Percentiles rank a stretch among this genome's conserved stretches.
Evolutionary conservation across 2,113 vertebrate genomes (phyloP).

Genomic region (Percina caprodes): DNA sequence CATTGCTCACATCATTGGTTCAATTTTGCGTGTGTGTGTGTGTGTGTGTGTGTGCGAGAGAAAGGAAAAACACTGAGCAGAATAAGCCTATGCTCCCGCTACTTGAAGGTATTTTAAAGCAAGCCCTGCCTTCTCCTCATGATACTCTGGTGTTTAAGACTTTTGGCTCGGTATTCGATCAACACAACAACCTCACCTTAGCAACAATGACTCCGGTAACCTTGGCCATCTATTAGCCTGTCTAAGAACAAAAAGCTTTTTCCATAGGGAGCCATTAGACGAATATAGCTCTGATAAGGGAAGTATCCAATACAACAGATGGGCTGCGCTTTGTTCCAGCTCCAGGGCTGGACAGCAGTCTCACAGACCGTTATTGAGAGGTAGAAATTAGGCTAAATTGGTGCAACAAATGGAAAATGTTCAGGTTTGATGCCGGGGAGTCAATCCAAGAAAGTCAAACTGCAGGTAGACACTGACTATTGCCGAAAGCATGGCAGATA

Average conservation of each 20-base stretch:
- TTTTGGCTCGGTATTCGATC: constrained; percentile 62
- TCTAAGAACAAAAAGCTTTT: constrained; percentile 74
- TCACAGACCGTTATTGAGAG: constrained; percentile 35
- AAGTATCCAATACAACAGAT: constrained; percentile 76
- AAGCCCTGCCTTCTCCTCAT: constrained; percentile 27
- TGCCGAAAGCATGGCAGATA: constrained; percentile 8
- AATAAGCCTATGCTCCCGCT: not conserved
- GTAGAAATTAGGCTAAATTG: constrained; percentile 54
- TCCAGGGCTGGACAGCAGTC: constrained; percentile 69
- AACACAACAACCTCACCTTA: constrained; percentile 67
- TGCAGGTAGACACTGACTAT: constrained; percentile 55
- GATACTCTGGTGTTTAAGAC: constrained; percentile 49
- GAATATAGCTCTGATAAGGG: constrained; percentile 68
- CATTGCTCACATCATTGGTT: constrained; percentile 58
- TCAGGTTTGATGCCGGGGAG: constrained; percentile 46
- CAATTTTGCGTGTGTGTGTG: constrained; percentile 28
- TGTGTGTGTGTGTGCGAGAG: not conserved
- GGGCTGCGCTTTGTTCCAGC: constrained; percentile 67
- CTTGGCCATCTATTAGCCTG: constrained; percentile 76
- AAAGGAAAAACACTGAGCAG: constrained; percentile 12
- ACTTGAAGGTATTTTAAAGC: constrained; percentile 52
- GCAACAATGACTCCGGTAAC: constrained; percentile 72
- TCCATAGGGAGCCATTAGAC: constrained; percentile 79
- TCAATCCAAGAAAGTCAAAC: constrained; percentile 20
- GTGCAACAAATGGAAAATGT: constrained; percentile 53